Base-by-base conservation (phyloP, 1,140 invertebrate genomes). In the Penaeus indicus region DNA sequence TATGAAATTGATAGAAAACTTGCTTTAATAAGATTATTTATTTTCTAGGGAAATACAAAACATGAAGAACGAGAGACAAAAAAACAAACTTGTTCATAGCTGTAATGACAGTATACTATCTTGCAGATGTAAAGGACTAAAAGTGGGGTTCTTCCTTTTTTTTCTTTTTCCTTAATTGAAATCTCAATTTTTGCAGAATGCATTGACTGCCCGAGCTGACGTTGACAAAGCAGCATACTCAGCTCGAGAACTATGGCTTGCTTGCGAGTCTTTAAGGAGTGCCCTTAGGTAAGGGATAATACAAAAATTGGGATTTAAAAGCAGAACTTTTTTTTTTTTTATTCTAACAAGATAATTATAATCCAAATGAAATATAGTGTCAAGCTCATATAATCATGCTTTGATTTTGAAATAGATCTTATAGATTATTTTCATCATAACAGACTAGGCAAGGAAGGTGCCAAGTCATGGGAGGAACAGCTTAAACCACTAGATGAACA, bases 171-270 rank as follows among this genome's bases (percentile, higher is more conserved):
- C 10, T 1, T 13, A 54, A 1, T 54, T 54, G 54, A 54, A 54
- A 54, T 54, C 10, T 54, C 11, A 54, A 54, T 54, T 0, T 8
- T 54, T 54, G 16, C 87, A 92, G 84, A 84, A 42, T 84, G 90
- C 91, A 88, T 91, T 95, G 94, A 62, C 92, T 97, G 97, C 94
- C 75, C 95, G 97, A 62, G 95, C 96, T 69, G 95, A 96, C 38
- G 94, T 95, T 47, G 98, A 99, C 91, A 95, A 95, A 91, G 94
- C 95, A 88, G 95, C 96, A 0, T 95, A 96, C 85, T 95, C 97
- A 90, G 96, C 97, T 8, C 97, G 98, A 92, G 95, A 97, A 61
- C 94, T 99, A 90, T 99, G 98, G 98, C 95, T 97, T 85, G 96
- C 98, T 18, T 98, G 97, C 92, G 96, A 98, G 92, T 95, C 97